A percentile compares a stretch with the other conserved stretches of the same genome.
phyloP scores from a whole-genome alignment of 2,888 invertebrate genomes.

The Cataglyphis livida region DNA sequence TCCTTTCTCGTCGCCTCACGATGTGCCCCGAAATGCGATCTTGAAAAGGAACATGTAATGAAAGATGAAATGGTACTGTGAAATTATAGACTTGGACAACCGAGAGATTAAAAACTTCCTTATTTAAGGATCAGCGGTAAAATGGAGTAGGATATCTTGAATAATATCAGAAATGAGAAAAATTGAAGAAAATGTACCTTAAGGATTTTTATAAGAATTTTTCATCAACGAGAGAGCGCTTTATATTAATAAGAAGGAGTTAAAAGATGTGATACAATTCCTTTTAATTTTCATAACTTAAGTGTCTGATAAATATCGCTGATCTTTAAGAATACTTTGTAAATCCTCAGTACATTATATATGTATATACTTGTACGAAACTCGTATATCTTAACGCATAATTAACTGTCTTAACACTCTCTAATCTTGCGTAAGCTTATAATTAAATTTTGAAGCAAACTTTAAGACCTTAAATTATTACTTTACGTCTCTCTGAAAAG shows the following conservation, averaged over 20 bases:
- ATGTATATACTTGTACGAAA: background rate
- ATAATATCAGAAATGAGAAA: background rate
- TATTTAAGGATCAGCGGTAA: background rate
- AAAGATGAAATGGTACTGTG: background rate
- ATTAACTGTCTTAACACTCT: slow-evolving; percentile 26
- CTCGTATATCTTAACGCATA: slow-evolving; percentile 32
- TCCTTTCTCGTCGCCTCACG: background rate
- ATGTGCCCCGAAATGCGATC: background rate
- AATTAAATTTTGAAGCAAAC: slow-evolving; percentile 40
- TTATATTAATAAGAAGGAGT: background rate
- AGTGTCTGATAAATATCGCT: background rate
- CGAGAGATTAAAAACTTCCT: background rate
- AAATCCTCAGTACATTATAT: background rate
- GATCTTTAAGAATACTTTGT: background rate
- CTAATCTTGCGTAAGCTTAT: slow-evolving; percentile 29
- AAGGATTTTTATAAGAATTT: background rate
- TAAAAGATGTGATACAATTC: background rate
- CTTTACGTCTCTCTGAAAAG: slow-evolving; percentile 1
- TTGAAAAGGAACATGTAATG: background rate
- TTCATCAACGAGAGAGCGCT: background rate
- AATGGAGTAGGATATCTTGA: background rate
- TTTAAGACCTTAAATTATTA: slow-evolving; percentile 23
- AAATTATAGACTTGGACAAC: background rate
- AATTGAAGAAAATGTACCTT: background rate
- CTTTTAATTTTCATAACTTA: background rate